phyloP scores from a whole-genome alignment of 2,797 vertebrate species.

The Gymnoscopelus braueri region DNA sequence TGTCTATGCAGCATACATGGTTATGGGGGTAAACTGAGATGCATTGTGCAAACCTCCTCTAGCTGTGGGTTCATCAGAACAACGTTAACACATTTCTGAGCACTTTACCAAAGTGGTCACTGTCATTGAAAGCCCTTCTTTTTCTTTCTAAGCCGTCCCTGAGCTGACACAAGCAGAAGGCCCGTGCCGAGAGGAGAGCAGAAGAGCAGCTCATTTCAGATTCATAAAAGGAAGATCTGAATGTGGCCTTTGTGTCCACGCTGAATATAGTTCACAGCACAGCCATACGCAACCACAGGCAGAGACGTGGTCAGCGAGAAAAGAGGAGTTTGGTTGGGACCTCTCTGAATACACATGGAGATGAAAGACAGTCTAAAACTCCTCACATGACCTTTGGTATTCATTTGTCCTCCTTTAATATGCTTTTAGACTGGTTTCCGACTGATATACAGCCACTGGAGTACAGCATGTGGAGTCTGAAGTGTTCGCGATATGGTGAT shows the following conservation, averaged over 20 bases:
- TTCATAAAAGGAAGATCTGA: conserved; percentile 26
- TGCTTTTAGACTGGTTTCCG: conserved; percentile 50
- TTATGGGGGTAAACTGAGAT: background rate
- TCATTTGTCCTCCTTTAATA: conserved; percentile 10
- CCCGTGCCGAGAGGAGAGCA: background rate
- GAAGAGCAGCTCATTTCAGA: conserved; percentile 24
- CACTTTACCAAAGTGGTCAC: background rate
- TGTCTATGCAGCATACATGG: background rate
- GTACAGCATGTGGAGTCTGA: conserved; percentile 11
- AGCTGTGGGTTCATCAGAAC: too few relatives aligned
- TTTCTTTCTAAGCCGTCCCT: conserved; percentile 3
- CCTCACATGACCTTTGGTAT: conserved; percentile 29
- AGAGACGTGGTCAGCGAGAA: conserved; percentile 8
- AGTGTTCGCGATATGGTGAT: background rate
- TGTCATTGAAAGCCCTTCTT: background rate
- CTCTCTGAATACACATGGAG: conserved; percentile 28
- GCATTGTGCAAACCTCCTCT: background rate
- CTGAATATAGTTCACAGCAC: conserved; percentile 22
- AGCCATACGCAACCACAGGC: conserved; percentile 6
- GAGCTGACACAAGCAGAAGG: conserved; percentile 7
- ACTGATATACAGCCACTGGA: conserved; percentile 45
- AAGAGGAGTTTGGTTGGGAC: conserved; percentile 21
- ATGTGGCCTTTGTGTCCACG: conserved; percentile 35
- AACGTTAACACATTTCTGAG: background rate
- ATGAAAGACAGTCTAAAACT: conserved; percentile 21